These are phyloP conservation scores for Maniola hyperantus DNA, from an alignment of 2,888 invertebrate genomes.

Conservation along the genomic window DNA sequence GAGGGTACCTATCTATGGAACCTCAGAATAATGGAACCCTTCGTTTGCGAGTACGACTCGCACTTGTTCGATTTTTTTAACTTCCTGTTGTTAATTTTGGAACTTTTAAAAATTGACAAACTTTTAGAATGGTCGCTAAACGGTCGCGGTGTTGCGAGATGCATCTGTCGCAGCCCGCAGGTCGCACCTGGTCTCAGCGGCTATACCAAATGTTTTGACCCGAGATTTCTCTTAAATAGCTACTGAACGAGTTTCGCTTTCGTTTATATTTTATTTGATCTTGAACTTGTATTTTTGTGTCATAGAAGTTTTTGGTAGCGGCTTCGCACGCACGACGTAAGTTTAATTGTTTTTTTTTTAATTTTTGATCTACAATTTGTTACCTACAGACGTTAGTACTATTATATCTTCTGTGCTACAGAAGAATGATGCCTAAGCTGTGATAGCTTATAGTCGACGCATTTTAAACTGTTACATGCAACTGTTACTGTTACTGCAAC, in stretches of 20 bases:
- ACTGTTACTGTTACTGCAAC: no score
- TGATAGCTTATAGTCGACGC: no score
- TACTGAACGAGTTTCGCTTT: conserved; percentile 17
- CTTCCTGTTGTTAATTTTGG: background rate
- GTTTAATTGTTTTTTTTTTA: no score
- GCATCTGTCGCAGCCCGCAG: conserved; percentile 14
- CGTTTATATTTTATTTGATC: conserved; percentile 16
- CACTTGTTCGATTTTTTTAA: no score
- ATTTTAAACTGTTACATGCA: no score
- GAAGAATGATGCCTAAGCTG: no score
- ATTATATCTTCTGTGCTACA: no score
- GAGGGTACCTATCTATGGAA: no score
- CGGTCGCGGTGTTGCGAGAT: conserved; percentile 9
- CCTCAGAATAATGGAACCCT: no score
- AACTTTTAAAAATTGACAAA: background rate
- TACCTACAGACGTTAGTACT: no score
- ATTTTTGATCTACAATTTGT: no score
- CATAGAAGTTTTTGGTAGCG: background rate
- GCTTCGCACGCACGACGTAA: background rate
- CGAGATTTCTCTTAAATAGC: conserved; percentile 34
- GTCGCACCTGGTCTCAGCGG: conserved; percentile 1
- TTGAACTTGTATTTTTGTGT: conserved; percentile 11
- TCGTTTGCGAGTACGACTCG: no score
- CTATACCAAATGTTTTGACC: conserved; percentile 28
- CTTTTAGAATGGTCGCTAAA: background rate